Evolutionary conservation across 2,113 vertebrate species (phyloP).

Genomic region (Athene noctua): DNA sequence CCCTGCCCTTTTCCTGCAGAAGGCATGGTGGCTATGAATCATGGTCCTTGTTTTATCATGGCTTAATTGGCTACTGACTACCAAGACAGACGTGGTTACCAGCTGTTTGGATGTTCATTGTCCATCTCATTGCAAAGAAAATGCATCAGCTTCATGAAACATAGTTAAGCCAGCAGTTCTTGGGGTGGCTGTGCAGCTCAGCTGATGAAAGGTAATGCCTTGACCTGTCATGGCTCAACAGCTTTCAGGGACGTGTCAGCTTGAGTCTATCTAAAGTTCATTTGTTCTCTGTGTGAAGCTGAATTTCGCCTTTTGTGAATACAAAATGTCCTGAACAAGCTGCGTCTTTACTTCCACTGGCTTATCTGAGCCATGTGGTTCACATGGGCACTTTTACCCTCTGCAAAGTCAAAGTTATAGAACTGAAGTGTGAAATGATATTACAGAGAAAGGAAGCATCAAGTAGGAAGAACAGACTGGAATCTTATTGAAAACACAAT

Average conservation of each 20-base stretch:
- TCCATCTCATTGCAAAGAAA: not conserved
- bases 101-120: not conserved
- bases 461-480: not conserved
- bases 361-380: not conserved
- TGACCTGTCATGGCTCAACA: not conserved
- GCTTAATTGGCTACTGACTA: not conserved
- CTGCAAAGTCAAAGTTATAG: not conserved
- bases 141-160: not conserved
- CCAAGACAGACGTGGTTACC: rapidly evolving
- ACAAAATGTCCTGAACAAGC: not conserved
- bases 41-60: not conserved
- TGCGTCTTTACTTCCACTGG: not conserved
- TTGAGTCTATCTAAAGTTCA: not conserved
- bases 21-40: not conserved
- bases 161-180: not conserved
- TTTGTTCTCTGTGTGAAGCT: not conserved
- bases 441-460: not conserved
- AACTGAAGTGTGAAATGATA: not conserved
- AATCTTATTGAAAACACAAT: slow-evolving; percentile 20
- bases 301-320: not conserved
- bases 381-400: not conserved
- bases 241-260: not conserved
- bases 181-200: not conserved
- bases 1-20: not conserved
- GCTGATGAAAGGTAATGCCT: not conserved